Evolutionary conservation across 2,888 invertebrate genomes (phyloP).

Genomic region (Ommatoiulus sabulosus): DNA sequence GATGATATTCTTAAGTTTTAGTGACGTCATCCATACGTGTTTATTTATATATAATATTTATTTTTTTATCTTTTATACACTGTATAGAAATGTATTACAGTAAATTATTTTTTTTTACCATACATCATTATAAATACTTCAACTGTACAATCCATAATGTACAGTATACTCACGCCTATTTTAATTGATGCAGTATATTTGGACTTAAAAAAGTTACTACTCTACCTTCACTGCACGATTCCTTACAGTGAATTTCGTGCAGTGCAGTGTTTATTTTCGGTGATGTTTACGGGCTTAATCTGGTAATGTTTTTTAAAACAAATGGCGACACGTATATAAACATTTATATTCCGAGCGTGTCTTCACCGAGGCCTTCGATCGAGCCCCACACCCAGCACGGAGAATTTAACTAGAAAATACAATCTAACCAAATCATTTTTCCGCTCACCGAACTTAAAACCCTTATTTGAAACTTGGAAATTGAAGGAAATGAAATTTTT

Average conservation of each 20-base stretch:
- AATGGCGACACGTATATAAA: slow-evolving; percentile 18
- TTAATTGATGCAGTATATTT: too few relatives aligned
- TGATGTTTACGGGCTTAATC: slow-evolving; percentile 20
- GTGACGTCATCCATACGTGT: too few relatives aligned
- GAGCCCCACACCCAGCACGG: background rate
- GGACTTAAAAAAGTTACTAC: too few relatives aligned
- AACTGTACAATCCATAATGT: too few relatives aligned
- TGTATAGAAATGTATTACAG: too few relatives aligned
- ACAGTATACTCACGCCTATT: too few relatives aligned
- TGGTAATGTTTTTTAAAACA: slow-evolving; percentile 35
- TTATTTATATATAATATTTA: too few relatives aligned
- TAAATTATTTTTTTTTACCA: too few relatives aligned
- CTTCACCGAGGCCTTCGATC: background rate
- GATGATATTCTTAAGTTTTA: too few relatives aligned
- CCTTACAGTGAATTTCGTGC: background rate
- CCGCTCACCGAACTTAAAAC: slow-evolving; percentile 51
- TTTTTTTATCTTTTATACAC: too few relatives aligned
- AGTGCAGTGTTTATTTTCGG: background rate
- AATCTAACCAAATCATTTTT: slow-evolving; percentile 48
- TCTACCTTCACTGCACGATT: background rate
- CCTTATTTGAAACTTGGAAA: slow-evolving; percentile 49
- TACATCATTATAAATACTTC: too few relatives aligned
- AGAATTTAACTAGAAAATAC: slow-evolving; percentile 49
- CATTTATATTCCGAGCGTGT: background rate
- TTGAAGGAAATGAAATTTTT: slow-evolving; percentile 51